Percentiles rank a stretch among this genome's conserved stretches.
phyloP scores from a whole-genome alignment of 2,113 vertebrate species.

The Melanerpes aurifrons region DNA sequence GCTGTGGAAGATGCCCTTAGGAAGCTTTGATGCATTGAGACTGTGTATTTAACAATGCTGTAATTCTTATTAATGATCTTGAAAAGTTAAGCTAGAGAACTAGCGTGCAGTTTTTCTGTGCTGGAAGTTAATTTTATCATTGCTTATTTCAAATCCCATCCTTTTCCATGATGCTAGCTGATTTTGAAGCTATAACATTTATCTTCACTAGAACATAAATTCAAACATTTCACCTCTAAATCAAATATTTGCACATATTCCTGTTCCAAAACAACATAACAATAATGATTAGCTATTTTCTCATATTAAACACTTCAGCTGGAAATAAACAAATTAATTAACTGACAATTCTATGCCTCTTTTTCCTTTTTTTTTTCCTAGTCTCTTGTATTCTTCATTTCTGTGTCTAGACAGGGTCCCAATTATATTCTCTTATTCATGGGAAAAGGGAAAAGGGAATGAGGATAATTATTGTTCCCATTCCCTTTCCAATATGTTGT shows the following conservation, averaged over 20 bases:
- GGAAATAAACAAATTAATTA: slow-evolving; percentile 39
- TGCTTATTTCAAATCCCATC: slow-evolving; percentile 71
- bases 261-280: slow-evolving; percentile 36
- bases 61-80: slow-evolving; percentile 61
- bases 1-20: not conserved
- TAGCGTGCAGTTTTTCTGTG: slow-evolving; percentile 48
- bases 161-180: slow-evolving; percentile 58
- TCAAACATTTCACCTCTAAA: slow-evolving; percentile 41
- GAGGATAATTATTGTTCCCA: not conserved
- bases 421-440: not conserved
- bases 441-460: not conserved
- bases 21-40: slow-evolving; percentile 23
- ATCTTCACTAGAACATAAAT: slow-evolving; percentile 59
- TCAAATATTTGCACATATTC: slow-evolving; percentile 55
- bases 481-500: not conserved
- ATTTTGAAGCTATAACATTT: slow-evolving; percentile 65
- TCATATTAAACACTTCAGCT: slow-evolving; percentile 23
- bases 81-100: slow-evolving; percentile 48
- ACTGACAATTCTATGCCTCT: not conserved
- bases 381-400: not conserved
- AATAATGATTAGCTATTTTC: slow-evolving; percentile 56
- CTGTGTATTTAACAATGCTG: slow-evolving; percentile 48
- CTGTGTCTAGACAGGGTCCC: not conserved
- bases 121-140: slow-evolving; percentile 68
- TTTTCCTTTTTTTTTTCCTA: not conserved